A percentile compares a stretch with the other conserved stretches of the same genome.
Evolutionary conservation across 2,797 vertebrate genomes (phyloP).

Genomic region (Anguilla pacifica): DNA sequence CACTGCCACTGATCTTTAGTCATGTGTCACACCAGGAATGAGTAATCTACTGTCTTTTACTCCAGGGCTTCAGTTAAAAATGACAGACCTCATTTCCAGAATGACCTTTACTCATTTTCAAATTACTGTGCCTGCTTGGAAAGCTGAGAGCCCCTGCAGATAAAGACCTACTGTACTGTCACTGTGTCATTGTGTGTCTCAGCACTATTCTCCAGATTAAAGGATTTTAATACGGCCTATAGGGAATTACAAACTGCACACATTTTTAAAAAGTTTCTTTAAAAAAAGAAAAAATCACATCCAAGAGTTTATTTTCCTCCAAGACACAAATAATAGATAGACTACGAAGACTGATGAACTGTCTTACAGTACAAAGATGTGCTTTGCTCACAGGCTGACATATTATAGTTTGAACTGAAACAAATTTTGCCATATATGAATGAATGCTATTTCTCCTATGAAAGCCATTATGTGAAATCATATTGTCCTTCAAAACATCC

Average conservation of each 20-base stretch:
- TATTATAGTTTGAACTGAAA: neutral
- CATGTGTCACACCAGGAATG: slow-evolving; percentile 43
- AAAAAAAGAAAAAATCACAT: slow-evolving; percentile 22
- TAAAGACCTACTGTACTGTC: slow-evolving; percentile 33
- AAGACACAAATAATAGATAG: slow-evolving; percentile 1
- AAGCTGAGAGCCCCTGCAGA: slow-evolving; percentile 29
- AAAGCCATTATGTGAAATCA: neutral
- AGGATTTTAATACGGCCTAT: slow-evolving; percentile 41
- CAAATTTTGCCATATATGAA: slow-evolving; percentile 18
- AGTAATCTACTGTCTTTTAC: slow-evolving; percentile 38
- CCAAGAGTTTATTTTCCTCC: slow-evolving; percentile 16
- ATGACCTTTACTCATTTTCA: slow-evolving; percentile 53
- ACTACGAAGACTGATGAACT: neutral
- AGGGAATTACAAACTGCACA: slow-evolving; percentile 26
- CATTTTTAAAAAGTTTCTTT: slow-evolving; percentile 25
- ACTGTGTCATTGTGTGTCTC: slow-evolving; percentile 27
- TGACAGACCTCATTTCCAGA: slow-evolving; percentile 48
- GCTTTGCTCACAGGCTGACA: neutral
- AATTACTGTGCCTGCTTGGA: slow-evolving; percentile 39
- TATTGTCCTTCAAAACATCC: neutral
- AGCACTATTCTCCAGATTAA: slow-evolving; percentile 41
- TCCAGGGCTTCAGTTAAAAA: slow-evolving; percentile 31
- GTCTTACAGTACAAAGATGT: neutral
- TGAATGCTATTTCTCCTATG: slow-evolving; percentile 4
- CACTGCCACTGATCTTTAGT: slow-evolving; percentile 33